Evolutionary conservation across 2,888 invertebrate species (phyloP).

Genomic region (Diachrysia chrysitis): DNA sequence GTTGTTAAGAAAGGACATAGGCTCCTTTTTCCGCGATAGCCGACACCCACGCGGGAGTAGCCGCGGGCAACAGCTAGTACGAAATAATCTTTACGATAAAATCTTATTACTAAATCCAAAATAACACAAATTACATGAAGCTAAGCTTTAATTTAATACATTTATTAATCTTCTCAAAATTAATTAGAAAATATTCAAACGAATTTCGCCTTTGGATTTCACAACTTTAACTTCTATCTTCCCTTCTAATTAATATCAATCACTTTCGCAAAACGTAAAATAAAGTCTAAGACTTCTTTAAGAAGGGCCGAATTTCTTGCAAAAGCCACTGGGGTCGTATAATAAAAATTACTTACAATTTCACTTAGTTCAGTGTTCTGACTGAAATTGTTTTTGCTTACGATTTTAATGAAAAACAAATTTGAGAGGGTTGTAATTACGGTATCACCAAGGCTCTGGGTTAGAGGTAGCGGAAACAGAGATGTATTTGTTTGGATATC

Average conservation of each 20-base stretch:
- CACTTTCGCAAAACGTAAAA: constrained; percentile 18
- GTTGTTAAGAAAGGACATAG: too few relatives aligned
- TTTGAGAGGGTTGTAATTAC: constrained; percentile 32
- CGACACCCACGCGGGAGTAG: too few relatives aligned
- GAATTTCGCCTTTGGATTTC: constrained; percentile 7
- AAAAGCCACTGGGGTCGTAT: constrained; percentile 11
- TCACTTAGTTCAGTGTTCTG: constrained; percentile 25
- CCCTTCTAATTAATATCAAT: constrained; percentile 40
- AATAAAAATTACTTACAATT: constrained; percentile 39
- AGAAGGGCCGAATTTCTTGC: constrained; percentile 12
- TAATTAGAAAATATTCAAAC: constrained; percentile 14
- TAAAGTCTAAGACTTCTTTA: constrained; percentile 30
- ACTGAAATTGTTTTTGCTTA: constrained; percentile 37
- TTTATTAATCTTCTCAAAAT: background rate
- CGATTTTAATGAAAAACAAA: constrained; percentile 36
- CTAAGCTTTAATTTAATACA: background rate
- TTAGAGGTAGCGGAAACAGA: constrained; percentile 6
- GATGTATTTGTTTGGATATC: background rate
- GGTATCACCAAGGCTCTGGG: constrained; percentile 7
- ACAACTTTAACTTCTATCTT: constrained; percentile 7
- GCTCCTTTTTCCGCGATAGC: too few relatives aligned
- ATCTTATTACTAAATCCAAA: background rate
- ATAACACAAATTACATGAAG: background rate
- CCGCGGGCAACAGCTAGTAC: too few relatives aligned
- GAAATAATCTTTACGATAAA: background rate